These are phyloP conservation scores for Alexandromys oeconomus DNA, from an alignment of 2,797 vertebrate species.

Conservation along the genomic window DNA sequence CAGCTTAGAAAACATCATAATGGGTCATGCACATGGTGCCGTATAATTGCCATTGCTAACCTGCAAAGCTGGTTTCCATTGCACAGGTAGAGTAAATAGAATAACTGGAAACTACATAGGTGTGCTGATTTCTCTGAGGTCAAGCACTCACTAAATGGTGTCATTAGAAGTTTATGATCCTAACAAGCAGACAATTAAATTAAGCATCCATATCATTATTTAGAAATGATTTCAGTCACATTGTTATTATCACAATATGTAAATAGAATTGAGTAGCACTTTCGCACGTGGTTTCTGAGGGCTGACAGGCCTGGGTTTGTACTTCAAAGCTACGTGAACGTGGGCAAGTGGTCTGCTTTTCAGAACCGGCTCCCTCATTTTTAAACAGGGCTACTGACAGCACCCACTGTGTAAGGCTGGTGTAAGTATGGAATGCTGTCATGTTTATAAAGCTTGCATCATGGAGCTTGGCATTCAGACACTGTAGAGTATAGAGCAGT, in stretches of 20 bases:
- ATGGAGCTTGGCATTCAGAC: neutral
- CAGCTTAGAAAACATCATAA: neutral
- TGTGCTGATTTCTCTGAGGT: neutral
- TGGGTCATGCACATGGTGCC: neutral
- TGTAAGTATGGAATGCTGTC: neutral
- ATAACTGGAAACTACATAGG: neutral
- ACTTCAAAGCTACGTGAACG: neutral
- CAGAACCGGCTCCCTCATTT: neutral
- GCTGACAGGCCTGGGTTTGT: neutral
- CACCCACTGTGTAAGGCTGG: neutral
- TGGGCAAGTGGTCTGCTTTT: neutral
- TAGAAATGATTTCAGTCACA: neutral
- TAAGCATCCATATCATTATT: neutral
- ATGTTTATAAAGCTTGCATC: neutral
- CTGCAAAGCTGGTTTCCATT: neutral
- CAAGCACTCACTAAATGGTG: neutral
- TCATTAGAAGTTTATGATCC: slow-evolving; percentile 10
- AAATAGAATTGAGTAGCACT: neutral
- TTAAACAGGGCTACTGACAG: neutral
- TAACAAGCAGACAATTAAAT: slow-evolving; percentile 26
- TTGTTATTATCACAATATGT: neutral
- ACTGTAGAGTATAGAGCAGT: neutral
- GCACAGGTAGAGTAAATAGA: neutral
- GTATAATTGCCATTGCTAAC: neutral
- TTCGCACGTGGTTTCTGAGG: slow-evolving; percentile 6